These are phyloP conservation scores for Edolisoma coerulescens DNA, from an alignment of 2,113 vertebrate genomes.

Conservation along the genomic window DNA sequence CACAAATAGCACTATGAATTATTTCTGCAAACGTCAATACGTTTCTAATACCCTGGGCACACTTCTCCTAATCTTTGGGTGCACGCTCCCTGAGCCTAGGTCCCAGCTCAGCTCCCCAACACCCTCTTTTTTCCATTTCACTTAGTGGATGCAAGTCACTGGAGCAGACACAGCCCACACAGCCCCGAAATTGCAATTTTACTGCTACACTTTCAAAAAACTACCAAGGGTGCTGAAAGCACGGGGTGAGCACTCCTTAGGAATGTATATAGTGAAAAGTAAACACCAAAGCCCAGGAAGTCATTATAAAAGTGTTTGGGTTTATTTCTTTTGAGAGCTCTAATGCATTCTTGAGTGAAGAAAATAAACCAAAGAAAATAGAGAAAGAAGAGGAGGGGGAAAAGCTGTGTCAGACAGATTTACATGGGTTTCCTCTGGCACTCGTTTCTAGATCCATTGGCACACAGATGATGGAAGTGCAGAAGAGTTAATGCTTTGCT, in stretches of 20 bases:
- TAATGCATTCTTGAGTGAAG: not conserved
- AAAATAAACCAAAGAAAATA: not conserved
- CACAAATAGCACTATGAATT: conserved; percentile 17
- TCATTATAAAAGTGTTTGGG: not conserved
- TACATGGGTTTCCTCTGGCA: not conserved
- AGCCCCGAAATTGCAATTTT: not conserved
- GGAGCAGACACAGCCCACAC: not conserved
- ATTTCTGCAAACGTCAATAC: not conserved
- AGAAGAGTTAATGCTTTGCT: not conserved
- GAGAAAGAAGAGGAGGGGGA: rapidly evolving
- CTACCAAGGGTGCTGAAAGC: not conserved
- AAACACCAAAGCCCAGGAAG: not conserved
- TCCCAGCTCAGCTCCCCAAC: not conserved
- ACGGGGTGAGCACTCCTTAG: not conserved
- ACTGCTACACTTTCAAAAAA: not conserved
- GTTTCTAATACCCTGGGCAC: not conserved
- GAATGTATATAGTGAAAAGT: not conserved
- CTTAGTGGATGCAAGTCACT: not conserved
- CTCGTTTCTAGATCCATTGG: not conserved
- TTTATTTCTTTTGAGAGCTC: not conserved
- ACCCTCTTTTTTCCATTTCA: not conserved
- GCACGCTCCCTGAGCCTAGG: not conserved
- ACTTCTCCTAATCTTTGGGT: not conserved
- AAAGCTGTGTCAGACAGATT: not conserved
- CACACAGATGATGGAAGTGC: not conserved